Conservation (phyloP, 2,888 invertebrate species). For the Pseudanteris insignis region DNA sequence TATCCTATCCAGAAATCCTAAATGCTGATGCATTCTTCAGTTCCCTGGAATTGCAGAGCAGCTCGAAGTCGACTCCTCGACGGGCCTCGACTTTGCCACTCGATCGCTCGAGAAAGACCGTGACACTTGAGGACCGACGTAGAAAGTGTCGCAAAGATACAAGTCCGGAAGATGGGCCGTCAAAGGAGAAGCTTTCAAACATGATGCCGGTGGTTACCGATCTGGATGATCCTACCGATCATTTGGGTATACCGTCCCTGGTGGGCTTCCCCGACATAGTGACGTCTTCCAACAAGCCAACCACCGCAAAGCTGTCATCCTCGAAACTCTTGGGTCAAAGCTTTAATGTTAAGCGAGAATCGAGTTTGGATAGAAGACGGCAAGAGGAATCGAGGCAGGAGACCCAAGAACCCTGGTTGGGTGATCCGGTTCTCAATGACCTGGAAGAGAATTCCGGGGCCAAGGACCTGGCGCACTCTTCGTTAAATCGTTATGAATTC, state of each 20-base stretch:
- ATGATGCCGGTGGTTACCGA: slow-evolving; percentile 57
- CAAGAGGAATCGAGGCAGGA: slow-evolving; percentile 53
- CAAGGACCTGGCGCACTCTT: slow-evolving; percentile 47
- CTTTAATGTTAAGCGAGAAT: slow-evolving; percentile 44
- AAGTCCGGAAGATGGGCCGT: slow-evolving; percentile 46
- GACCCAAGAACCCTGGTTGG: slow-evolving; percentile 55
- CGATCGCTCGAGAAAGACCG: slow-evolving; percentile 51
- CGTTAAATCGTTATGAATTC: slow-evolving; percentile 52
- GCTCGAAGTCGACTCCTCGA: slow-evolving; percentile 70
- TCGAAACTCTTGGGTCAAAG: slow-evolving; percentile 41
- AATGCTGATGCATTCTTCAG: slow-evolving; percentile 89
- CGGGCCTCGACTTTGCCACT: slow-evolving; percentile 43
- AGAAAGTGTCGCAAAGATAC: slow-evolving; percentile 50
- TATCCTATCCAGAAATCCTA: slow-evolving; percentile 65
- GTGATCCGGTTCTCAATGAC: slow-evolving; percentile 58
- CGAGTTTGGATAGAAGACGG: slow-evolving; percentile 50
- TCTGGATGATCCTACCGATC: slow-evolving; percentile 60
- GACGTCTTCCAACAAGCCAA: slow-evolving; percentile 46
- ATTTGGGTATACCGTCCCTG: slow-evolving; percentile 60
- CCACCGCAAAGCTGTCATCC: slow-evolving; percentile 7
- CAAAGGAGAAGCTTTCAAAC: slow-evolving; percentile 54
- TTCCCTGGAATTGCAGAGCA: slow-evolving; percentile 81
- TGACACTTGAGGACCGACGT: slow-evolving; percentile 45
- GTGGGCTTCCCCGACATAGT: slow-evolving; percentile 64
- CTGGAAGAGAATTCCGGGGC: slow-evolving; percentile 50